phyloP scores from a whole-genome alignment of 2,888 invertebrate species.

The Pachliopta kotzebuea region DNA sequence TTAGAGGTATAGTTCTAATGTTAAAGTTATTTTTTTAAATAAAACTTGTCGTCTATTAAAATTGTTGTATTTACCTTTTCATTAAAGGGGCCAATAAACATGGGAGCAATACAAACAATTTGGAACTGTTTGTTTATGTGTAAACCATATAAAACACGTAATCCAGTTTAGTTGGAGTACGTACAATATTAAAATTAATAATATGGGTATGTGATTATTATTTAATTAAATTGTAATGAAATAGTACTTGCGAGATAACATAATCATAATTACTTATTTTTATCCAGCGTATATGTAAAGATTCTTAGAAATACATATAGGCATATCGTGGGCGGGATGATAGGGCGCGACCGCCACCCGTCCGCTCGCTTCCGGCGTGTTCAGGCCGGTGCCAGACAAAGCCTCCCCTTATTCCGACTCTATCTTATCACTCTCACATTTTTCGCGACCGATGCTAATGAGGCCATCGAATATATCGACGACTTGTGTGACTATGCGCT shows the following conservation, averaged over 20 bases:
- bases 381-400: slow-evolving; percentile 47
- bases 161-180: too few relatives aligned
- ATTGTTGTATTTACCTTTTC: slow-evolving; percentile 12
- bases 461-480: slow-evolving; percentile 60
- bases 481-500: slow-evolving; percentile 56
- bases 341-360: slow-evolving; percentile 52
- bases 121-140: neutral
- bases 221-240: neutral
- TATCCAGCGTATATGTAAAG: neutral
- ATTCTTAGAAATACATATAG: slow-evolving; percentile 29
- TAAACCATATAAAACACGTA: neutral
- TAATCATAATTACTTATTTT: neutral
- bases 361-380: slow-evolving; percentile 40
- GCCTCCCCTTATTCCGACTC: slow-evolving; percentile 61
- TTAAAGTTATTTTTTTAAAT: slow-evolving; percentile 45
- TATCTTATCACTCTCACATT: slow-evolving; percentile 75
- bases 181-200: neutral
- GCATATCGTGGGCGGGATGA: slow-evolving; percentile 26
- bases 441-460: slow-evolving; percentile 70
- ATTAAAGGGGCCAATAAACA: neutral
- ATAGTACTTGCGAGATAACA: neutral
- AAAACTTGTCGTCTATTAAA: slow-evolving; percentile 41
- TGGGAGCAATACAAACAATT: neutral
- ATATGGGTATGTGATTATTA: neutral
- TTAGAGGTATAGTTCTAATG: slow-evolving; percentile 36